Evolutionary conservation across 2,797 vertebrate species (phyloP).

Genomic region (Eulemur albifrons): DNA sequence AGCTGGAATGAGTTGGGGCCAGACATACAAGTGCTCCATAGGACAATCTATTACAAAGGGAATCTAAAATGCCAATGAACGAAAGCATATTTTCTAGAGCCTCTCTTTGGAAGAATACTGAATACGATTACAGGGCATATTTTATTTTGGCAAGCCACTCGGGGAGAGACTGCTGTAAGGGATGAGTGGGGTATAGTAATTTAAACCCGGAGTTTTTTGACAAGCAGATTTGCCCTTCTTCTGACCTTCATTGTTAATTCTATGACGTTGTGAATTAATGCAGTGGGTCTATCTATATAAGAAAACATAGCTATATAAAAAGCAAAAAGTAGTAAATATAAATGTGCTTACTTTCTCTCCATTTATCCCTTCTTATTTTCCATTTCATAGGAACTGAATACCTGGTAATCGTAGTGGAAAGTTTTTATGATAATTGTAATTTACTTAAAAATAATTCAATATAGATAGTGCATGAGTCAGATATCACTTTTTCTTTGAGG

Average conservation of each 20-base stretch:
- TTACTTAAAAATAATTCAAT: constrained; percentile 15
- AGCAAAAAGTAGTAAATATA: neutral
- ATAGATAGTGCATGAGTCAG: neutral
- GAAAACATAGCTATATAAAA: constrained; percentile 12
- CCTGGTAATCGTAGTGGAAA: neutral
- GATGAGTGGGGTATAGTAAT: neutral
- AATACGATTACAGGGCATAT: neutral
- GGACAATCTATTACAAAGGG: neutral
- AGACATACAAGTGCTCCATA: neutral
- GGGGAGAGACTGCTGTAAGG: neutral
- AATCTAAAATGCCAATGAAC: neutral
- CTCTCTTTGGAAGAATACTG: neutral
- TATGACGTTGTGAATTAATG: neutral
- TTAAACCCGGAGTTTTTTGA: neutral
- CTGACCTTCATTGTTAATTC: neutral
- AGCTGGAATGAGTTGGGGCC: neutral
- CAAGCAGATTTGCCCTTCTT: neutral
- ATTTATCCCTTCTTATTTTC: neutral
- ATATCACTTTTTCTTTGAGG: neutral
- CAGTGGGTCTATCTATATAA: neutral
- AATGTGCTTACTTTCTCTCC: neutral
- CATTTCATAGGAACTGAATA: constrained; percentile 14
- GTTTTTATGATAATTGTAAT: neutral
- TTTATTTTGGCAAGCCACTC: constrained; percentile 38
- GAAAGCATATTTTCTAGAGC: neutral